phyloP scores from a whole-genome alignment of 2,888 invertebrate genomes.

The Diaperis boleti region DNA sequence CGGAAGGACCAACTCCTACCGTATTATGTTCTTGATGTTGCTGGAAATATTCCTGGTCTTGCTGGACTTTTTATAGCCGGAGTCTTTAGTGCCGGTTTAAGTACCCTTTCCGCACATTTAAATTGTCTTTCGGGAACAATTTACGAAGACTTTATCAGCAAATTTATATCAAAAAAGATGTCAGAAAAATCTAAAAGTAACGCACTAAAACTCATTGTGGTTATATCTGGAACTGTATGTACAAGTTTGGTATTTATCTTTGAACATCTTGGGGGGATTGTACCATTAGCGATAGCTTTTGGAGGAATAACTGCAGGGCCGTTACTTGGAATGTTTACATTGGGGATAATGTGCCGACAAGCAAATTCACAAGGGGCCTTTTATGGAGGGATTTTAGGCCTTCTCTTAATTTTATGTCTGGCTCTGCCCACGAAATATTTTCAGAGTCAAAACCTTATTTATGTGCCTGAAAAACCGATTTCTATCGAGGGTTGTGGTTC shows the following conservation, averaged over 20 bases:
- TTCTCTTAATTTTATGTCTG: slow-evolving; percentile 40
- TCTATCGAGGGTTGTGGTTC: slow-evolving; percentile 50
- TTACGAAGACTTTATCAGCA: slow-evolving; percentile 73
- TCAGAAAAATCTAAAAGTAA: slow-evolving; percentile 70
- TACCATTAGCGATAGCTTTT: slow-evolving; percentile 75
- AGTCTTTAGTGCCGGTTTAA: slow-evolving; percentile 78
- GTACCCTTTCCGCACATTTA: slow-evolving; percentile 72
- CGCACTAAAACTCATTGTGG: slow-evolving; percentile 66
- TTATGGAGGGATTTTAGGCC: slow-evolving; percentile 49
- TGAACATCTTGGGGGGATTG: slow-evolving; percentile 63
- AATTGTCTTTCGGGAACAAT: slow-evolving; percentile 73
- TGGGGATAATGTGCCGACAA: slow-evolving; percentile 77
- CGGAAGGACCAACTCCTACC: slow-evolving; percentile 72
- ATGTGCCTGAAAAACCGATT: slow-evolving; percentile 48
- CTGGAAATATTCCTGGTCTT: slow-evolving; percentile 74
- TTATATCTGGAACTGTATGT: slow-evolving; percentile 72
- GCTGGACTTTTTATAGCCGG: slow-evolving; percentile 81
- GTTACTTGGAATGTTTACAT: slow-evolving; percentile 75
- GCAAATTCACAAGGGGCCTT: slow-evolving; percentile 70
- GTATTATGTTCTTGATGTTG: slow-evolving; percentile 76
- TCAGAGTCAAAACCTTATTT: slow-evolving; percentile 46
- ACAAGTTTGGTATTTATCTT: slow-evolving; percentile 78
- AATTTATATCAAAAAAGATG: slow-evolving; percentile 67
- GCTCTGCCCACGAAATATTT: slow-evolving; percentile 51
- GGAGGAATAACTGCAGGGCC: slow-evolving; percentile 78